Evolutionary conservation across 1,140 invertebrate genomes (phyloP), one percentile per base, ranked within the genome.

Genomic region (Dolichoris vasculosae): DNA sequence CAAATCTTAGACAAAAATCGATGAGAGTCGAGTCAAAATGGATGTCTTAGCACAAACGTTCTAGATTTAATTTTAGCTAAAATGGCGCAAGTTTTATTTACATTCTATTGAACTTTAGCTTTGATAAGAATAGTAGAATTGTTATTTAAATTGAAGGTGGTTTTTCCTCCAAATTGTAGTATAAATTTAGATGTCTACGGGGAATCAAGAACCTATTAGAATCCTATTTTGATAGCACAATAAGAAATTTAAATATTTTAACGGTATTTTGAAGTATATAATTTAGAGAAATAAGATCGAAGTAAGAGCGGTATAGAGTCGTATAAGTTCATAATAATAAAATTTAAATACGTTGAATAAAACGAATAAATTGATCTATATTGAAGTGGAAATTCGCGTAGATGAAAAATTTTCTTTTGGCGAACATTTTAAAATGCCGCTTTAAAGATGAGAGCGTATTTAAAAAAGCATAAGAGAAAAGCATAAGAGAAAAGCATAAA

Each of bases 71-170:
- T 73, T 23, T 73, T 73, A 13, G 38, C 38, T 73, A 43, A 13
- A n/a, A 73, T 6, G 20, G 15, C 40, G 15, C 32, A 73, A n/a
- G 20, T 73, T 43, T 73, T 73, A 73, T 43, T 73, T 43, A 40
- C 26, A 38, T 69, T 69, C 35, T 7, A 38, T 69, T 35, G 32
- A 38, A 38, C 67, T 40, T 69, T 40, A 15, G 15, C 20, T 69
- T 38, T 69, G 30, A 30, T 69, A 69, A 69, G 67, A 32, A 17
- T 23, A 43, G 69, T 73, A 8, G 4, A 43, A 73, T 73, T 40
- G 23, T 73, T 43, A 73, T 73, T 73, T 73, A 73, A 73, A 73
- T 73, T 38, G 69, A 43, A 59, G 26, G 69, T 8, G 40, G n/a
- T 7, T 69, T 69, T 69, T 69, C 67, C 67, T 20, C 17, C 4